A percentile compares a stretch with the other conserved stretches of the same genome.
Conservation (phyloP, 2,113 vertebrate genomes). For the Paracanthobrama guichenoti region DNA sequence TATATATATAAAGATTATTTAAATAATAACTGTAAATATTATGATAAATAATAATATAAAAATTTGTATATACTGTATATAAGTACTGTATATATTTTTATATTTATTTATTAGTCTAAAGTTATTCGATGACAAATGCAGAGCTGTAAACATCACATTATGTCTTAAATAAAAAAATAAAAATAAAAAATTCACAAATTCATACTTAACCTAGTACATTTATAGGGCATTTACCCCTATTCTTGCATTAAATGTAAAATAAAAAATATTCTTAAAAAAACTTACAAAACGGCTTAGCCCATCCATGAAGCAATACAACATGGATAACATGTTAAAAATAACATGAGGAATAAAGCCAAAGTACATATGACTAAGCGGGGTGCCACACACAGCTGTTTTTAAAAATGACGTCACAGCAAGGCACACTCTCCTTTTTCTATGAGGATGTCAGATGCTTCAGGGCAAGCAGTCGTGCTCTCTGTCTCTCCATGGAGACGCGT, state of each 20-base stretch:
- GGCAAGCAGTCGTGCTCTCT: not conserved
- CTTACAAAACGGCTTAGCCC: not conserved
- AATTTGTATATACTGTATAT: too few relatives aligned
- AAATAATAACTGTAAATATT: too few relatives aligned
- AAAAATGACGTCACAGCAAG: not conserved
- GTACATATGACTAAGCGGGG: not conserved
- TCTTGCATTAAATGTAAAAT: not conserved
- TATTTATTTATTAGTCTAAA: too few relatives aligned
- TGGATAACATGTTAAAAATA: not conserved
- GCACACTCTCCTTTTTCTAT: not conserved
- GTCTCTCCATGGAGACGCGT: conserved; percentile 23
- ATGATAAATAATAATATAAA: too few relatives aligned
- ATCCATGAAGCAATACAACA: not conserved
- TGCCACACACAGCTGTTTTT: conserved; percentile 5
- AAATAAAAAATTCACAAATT: not conserved
- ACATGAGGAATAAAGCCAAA: not conserved
- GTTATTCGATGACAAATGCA: not conserved
- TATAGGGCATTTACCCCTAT: not conserved
- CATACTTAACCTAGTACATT: not conserved
- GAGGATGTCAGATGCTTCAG: not conserved
- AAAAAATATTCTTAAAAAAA: not conserved
- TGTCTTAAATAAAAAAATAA: not conserved
- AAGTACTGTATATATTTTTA: too few relatives aligned
- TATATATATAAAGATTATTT: too few relatives aligned
- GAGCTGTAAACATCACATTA: not conserved